Evolutionary conservation across 2,888 invertebrate genomes (phyloP), one percentile per base, ranked within the genome.

Genomic region (Amblyteles armatorius): DNA sequence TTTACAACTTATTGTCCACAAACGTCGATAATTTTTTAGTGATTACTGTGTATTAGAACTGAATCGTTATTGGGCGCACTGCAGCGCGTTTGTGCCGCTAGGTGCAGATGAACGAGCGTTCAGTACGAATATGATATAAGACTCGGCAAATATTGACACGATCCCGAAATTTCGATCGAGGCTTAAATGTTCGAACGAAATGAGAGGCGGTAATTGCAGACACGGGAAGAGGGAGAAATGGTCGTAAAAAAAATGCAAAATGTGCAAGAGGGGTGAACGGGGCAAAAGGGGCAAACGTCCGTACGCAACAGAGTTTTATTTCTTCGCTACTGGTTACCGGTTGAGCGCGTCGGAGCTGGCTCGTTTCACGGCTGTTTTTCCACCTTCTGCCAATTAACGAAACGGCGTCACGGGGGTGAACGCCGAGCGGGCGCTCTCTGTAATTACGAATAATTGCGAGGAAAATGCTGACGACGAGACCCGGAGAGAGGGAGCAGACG

Each of bases 361-460:
- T 86, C 79, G 85, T 88, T 86, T 87, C 82, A 86, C 85, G 84
- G 82, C 83, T 87, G 85, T 86, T 88, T 88, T 86, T 83, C 83
- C 79, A 74, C 74, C 82, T 79, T 84, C 74, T 82, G 82, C 89
- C 91, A 91, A 93, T 93, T 91, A 93, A 90, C 88, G 91, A 91
- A 92, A 92, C 89, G 88, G 90, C 82, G 82, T 77, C 89, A 88
- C 84, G 84, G 85, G 87, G 87, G 83, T 86, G 73, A 63, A 68
- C 84, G 60, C 79, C 63, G 63, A 48, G 74, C 68, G 76, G 74
- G 79, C 16, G 82, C 71, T 79, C 89, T 80, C 88, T 89, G 88
- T 93, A 92, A 92, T 92, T 92, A 91, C 90, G 90, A 91, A 91
- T 92, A 93, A 92, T 93, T 92, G 91, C 90, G 90, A 86, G 89